These are phyloP conservation scores for Tamias sibiricus DNA, from an alignment of 2,113 vertebrate species.

Conservation along the genomic window DNA sequence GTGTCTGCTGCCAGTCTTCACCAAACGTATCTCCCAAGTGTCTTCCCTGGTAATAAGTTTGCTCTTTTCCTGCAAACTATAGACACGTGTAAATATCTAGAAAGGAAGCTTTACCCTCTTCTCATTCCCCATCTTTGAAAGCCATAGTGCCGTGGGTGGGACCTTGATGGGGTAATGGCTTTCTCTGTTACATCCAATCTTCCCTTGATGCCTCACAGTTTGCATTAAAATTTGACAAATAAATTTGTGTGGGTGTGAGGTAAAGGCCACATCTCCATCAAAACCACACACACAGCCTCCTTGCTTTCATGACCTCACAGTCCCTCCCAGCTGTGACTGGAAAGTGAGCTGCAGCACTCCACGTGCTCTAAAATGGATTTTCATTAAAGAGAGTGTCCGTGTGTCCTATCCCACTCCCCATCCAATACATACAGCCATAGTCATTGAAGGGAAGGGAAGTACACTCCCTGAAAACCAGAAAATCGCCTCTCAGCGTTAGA, in stretches of 20 bases:
- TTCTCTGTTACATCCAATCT: constrained; percentile 30
- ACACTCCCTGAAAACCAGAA: neutral
- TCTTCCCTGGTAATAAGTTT: constrained; percentile 96
- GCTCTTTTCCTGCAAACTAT: constrained; percentile 91
- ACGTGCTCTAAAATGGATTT: neutral
- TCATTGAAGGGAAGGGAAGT: neutral
- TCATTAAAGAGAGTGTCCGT: neutral
- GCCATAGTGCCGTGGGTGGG: neutral
- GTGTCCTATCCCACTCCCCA: too few species aligned
- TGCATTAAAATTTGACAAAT: constrained; percentile 57
- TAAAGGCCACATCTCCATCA: constrained; percentile 19
- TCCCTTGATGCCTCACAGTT: constrained; percentile 37
- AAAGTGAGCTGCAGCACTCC: neutral
- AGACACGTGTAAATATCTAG: constrained; percentile 52
- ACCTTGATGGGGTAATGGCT: neutral
- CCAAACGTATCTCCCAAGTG: constrained; percentile 89
- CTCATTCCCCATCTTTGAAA: constrained; percentile 68
- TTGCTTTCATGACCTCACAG: constrained; percentile 13
- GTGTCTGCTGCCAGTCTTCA: constrained; percentile 89
- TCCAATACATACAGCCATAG: neutral
- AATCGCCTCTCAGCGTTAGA: neutral
- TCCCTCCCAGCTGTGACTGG: neutral
- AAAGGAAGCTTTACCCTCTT: constrained; percentile 36
- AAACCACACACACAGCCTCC: neutral
- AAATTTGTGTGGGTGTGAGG: constrained; percentile 57